Conservation (phyloP, 37 sponge, comb jelly and placozoan species). For the Tethya wilhelma region DNA sequence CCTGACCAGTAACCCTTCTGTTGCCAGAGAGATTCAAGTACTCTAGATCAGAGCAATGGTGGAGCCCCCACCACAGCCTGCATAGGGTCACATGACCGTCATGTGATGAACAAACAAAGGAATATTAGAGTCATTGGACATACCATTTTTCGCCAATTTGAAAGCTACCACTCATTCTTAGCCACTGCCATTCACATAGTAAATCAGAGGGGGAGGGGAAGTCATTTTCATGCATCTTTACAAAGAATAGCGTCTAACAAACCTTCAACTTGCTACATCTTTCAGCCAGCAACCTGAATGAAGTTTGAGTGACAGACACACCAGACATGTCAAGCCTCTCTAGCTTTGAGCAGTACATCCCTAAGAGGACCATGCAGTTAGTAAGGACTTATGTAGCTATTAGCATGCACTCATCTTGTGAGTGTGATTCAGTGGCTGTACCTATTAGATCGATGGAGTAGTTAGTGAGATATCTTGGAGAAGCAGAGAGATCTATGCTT, state of each 20-base stretch:
- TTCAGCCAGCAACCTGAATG: conserved; percentile 34
- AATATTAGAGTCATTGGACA: not conserved
- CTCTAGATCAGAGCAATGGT: conserved; percentile 28
- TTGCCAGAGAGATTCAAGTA: conserved; percentile 47
- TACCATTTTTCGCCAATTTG: conserved; percentile 5
- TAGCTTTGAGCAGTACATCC: conserved; percentile 52
- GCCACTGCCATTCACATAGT: conserved; percentile 4
- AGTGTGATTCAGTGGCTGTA: not conserved
- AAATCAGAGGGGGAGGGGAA: not conserved
- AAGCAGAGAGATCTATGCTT: conserved; percentile 48
- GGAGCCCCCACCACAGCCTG: conserved; percentile 70
- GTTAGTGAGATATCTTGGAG: conserved; percentile 47
- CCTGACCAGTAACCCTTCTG: conserved; percentile 67
- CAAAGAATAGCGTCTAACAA: not conserved
- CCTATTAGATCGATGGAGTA: conserved; percentile 55
- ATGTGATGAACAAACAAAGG: not conserved
- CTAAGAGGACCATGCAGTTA: conserved; percentile 12
- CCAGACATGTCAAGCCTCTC: conserved; percentile 43
- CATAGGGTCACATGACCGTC: not conserved
- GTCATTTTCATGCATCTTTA: not conserved
- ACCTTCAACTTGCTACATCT: conserved; percentile 39
- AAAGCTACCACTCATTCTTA: conserved; percentile 6
- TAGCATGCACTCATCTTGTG: not conserved
- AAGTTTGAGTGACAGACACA: conserved; percentile 39
- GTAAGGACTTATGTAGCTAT: not conserved